Percentiles rank a stretch among this genome's conserved stretches.
Evolutionary conservation across 1,140 invertebrate species (phyloP).

Genomic region (Hypothenemus hampei): DNA sequence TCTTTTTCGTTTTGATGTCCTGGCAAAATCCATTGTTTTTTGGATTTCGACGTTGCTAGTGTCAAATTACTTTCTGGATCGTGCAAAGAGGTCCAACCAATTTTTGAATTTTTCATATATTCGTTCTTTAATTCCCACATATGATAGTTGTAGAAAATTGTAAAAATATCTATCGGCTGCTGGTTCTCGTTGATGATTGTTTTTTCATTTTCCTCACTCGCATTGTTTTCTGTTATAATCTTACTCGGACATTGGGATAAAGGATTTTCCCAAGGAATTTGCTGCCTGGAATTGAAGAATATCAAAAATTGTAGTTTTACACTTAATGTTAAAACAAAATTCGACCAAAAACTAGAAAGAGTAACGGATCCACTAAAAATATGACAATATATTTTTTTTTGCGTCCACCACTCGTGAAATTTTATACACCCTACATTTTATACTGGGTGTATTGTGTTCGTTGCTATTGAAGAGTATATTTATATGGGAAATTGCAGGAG

Average conservation of each 20-base stretch:
- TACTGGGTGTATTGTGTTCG: no score
- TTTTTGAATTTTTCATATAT: slow-evolving; percentile 4
- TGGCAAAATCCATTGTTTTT: neutral
- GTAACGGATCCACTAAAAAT: no score
- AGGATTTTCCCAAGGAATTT: no score
- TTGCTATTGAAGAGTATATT: no score
- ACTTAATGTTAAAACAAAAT: no score
- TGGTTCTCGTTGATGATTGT: neutral
- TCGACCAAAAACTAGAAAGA: no score
- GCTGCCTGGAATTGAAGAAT: no score
- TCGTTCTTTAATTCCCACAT: slow-evolving; percentile 19
- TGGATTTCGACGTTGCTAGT: neutral
- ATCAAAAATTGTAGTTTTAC: no score
- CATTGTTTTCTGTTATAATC: neutral
- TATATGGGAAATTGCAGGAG: no score
- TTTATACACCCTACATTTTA: no score
- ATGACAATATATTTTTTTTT: no score
- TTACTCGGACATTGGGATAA: slow-evolving; percentile 3
- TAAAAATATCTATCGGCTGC: slow-evolving; percentile 6
- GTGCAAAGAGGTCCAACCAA: slow-evolving; percentile 8
- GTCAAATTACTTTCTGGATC: neutral
- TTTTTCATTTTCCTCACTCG: neutral
- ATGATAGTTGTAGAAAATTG: slow-evolving; percentile 16
- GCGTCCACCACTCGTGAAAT: no score
- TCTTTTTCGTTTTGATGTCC: slow-evolving; percentile 1